Evolutionary conservation across 2,797 vertebrate species (phyloP).

Genomic region (Dicrostonyx torquatus): DNA sequence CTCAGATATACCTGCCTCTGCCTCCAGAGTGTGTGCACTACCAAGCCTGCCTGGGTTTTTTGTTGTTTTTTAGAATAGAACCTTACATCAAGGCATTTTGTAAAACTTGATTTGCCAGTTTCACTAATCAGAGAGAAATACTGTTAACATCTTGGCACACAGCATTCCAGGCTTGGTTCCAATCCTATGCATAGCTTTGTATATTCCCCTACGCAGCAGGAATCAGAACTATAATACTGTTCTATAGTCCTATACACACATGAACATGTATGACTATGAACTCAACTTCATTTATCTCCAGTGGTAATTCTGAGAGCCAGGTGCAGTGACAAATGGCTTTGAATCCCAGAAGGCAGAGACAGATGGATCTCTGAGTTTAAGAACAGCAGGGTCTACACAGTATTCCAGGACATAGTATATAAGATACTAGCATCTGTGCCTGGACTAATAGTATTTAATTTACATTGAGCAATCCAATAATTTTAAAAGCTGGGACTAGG

Average conservation of each 20-base stretch:
- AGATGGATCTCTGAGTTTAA: not conserved
- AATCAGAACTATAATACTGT: not conserved
- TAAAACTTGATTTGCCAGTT: constrained; percentile 33
- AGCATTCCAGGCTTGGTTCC: constrained; percentile 23
- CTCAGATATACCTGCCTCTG: not conserved
- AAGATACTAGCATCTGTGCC: not conserved
- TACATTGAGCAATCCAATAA: not conserved
- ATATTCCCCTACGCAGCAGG: not conserved
- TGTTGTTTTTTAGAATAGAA: not conserved
- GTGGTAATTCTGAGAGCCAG: not conserved
- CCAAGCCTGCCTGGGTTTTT: not conserved
- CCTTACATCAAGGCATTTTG: not conserved
- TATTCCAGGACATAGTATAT: not conserved
- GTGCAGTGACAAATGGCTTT: not conserved
- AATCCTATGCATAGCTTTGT: not conserved
- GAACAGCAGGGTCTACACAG: not conserved
- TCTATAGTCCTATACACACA: not conserved
- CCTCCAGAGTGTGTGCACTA: not conserved
- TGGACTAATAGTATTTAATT: not conserved
- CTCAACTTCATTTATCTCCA: not conserved
- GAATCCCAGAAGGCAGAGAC: not conserved
- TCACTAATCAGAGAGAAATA: not conserved
- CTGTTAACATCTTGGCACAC: not conserved
- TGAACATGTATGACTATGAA: not conserved
- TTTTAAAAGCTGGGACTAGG: constrained; percentile 1